Base-by-base conservation (phyloP, 2,113 vertebrate species). In the Planiliza haematocheilus region DNA sequence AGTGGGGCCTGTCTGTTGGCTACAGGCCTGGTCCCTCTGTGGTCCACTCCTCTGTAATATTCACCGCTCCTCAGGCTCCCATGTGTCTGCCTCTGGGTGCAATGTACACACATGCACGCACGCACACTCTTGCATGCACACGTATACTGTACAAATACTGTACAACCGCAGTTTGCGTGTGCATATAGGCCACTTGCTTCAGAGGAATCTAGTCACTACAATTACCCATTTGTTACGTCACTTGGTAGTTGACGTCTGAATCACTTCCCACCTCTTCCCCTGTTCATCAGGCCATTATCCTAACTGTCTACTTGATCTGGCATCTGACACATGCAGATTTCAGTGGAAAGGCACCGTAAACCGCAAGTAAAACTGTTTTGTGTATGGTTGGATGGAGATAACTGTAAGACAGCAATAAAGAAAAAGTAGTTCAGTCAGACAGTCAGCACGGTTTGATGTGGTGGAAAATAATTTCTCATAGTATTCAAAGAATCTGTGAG, bases 21-120 rank as follows among this genome's bases (percentile, higher is more conserved):
- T 76, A 63, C 24, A 77, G 86, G 85, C 88, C 89, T 87, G 87
- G 87, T 89, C 88, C 77, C 84, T 89, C 84, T 92, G 91, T 89
- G 91, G 91, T 92, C 88, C 87, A 90, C 88, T 91, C 86, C 91
- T 89, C 89, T 91, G 82, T 91, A 91, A 92, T 92, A 87, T 90
- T 81, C 88, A 81, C 79, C 56, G 49, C 88, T 91, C 86, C 87
- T 89, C 83, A 86, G 89, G 89, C 91, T 92, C 91, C 91, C 82
- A 86, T 89, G 86, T 92, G 91, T 92, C 91, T 91, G 91, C 81
- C 81, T 89, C 85, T 74, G 87, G 86, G 79, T 72, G 70, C 76
- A 79, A 49, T 77, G 75, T 70, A 86, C 86, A 88, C 81, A 70
- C 75, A 70, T 38, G 59, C 82, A 71, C 73, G 65, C 66, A 69